Evolutionary conservation across 2,888 invertebrate species (phyloP).

Genomic region (Sisyra nigra): DNA sequence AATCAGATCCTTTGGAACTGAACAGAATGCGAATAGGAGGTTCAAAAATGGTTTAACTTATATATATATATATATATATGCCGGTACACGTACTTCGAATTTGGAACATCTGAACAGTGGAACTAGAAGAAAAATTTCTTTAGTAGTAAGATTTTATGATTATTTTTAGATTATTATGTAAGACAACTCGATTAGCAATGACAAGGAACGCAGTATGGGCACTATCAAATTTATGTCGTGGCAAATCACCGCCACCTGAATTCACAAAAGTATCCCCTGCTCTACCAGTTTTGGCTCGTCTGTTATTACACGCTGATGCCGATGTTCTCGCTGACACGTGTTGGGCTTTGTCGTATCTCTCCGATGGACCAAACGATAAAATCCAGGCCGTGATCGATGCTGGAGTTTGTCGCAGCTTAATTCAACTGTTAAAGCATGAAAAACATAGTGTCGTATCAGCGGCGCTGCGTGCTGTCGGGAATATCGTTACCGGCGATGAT

Average conservation of each 20-base stretch:
- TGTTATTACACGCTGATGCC: conserved; percentile 73
- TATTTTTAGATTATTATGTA: conserved; percentile 57
- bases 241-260: conserved; percentile 91
- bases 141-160: conserved; percentile 1
- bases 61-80: too few species aligned
- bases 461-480: conserved; percentile 90
- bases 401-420: conserved; percentile 63
- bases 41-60: too few species aligned
- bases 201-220: conserved; percentile 97
- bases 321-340: conserved; percentile 90
- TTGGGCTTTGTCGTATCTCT: conserved; percentile 93
- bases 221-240: conserved; percentile 90
- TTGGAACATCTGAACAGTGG: too few species aligned
- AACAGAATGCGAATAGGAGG: too few species aligned
- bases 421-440: conserved; percentile 47
- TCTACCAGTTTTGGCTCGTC: conserved; percentile 71
- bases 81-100: too few species aligned
- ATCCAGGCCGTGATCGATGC: conserved; percentile 95
- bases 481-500: conserved; percentile 87
- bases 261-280: conserved; percentile 68
- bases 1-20: too few species aligned
- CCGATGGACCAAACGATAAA: conserved; percentile 94
- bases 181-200: conserved; percentile 70
- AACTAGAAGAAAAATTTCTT: too few species aligned
- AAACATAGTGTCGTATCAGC: conserved; percentile 78